Percentiles rank a stretch among this genome's conserved stretches.
These are phyloP conservation scores for Cosmia pyralina DNA, from an alignment of 2,888 invertebrate genomes.

Conservation along the genomic window DNA sequence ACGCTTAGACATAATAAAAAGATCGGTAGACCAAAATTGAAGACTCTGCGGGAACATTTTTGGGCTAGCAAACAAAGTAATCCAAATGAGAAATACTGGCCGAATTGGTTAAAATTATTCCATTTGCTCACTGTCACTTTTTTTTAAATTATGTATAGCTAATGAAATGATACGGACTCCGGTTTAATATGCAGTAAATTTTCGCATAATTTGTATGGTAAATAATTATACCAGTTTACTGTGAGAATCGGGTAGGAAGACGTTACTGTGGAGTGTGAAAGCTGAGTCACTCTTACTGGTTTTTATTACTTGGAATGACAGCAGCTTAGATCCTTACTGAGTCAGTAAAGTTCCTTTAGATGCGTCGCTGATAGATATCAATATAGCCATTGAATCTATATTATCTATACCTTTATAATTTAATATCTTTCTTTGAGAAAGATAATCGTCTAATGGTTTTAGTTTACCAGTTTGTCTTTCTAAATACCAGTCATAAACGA, in stretches of 20 bases:
- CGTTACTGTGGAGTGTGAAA: slow-evolving; percentile 49
- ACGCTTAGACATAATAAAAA: slow-evolving; percentile 1
- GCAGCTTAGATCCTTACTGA: slow-evolving; percentile 20
- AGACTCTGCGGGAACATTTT: neutral
- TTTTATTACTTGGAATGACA: slow-evolving; percentile 25
- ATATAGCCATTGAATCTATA: neutral
- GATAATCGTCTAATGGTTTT: slow-evolving; percentile 13
- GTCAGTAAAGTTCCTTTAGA: slow-evolving; percentile 14
- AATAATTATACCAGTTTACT: slow-evolving; percentile 48
- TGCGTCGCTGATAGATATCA: slow-evolving; percentile 15
- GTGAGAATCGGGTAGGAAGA: slow-evolving; percentile 48
- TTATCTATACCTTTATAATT: slow-evolving; percentile 14
- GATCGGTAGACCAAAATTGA: neutral
- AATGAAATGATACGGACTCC: slow-evolving; percentile 18
- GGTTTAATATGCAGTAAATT: slow-evolving; percentile 25
- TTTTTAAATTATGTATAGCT: slow-evolving; percentile 24
- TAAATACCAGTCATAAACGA: slow-evolving; percentile 41
- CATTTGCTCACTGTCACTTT: slow-evolving; percentile 11
- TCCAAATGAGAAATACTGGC: neutral
- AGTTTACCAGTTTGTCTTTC: slow-evolving; percentile 30
- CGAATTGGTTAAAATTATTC: slow-evolving; percentile 3
- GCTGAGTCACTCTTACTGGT: slow-evolving; percentile 34
- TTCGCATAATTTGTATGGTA: slow-evolving; percentile 46
- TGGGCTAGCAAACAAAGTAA: slow-evolving; percentile 16
- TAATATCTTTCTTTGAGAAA: slow-evolving; percentile 9